These are phyloP conservation scores for Leucoma salicis DNA, from an alignment of 2,888 invertebrate genomes.

Conservation along the genomic window DNA sequence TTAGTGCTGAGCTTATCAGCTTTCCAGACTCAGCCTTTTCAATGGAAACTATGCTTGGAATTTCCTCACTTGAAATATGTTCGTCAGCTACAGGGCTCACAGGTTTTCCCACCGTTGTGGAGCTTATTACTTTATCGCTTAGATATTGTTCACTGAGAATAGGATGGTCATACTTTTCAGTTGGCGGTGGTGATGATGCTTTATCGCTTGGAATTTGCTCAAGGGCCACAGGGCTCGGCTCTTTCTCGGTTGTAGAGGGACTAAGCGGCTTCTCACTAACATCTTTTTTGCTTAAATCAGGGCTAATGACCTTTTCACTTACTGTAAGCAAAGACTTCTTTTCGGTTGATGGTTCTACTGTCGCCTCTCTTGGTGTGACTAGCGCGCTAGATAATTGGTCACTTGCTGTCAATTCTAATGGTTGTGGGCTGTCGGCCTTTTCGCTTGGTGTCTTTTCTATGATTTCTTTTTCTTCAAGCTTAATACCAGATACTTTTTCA, in stretches of 20 bases:
- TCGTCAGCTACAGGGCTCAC: conserved; percentile 4
- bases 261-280: background rate
- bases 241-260: background rate
- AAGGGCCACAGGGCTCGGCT: background rate
- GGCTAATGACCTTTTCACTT: background rate
- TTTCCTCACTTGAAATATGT: conserved; percentile 1
- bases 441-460: background rate
- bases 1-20: too few relatives aligned
- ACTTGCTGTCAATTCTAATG: background rate
- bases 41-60: conserved; percentile 9
- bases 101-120: conserved; percentile 5
- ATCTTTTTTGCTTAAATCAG: background rate
- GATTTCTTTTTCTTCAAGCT: conserved; percentile 6
- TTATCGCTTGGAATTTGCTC: background rate
- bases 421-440: conserved; percentile 1
- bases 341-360: background rate
- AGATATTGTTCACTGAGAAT: too few relatives aligned
- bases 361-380: too few relatives aligned
- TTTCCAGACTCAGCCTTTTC: conserved; percentile 8
- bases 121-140: conserved; percentile 17
- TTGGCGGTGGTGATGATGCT: background rate
- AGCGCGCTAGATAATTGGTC: too few relatives aligned
- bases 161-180: too few relatives aligned
- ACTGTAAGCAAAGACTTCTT: background rate
- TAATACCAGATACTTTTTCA: conserved; percentile 14